Conservation (phyloP, 2,888 invertebrate genomes). For the Cheiracanthium punctorium region DNA sequence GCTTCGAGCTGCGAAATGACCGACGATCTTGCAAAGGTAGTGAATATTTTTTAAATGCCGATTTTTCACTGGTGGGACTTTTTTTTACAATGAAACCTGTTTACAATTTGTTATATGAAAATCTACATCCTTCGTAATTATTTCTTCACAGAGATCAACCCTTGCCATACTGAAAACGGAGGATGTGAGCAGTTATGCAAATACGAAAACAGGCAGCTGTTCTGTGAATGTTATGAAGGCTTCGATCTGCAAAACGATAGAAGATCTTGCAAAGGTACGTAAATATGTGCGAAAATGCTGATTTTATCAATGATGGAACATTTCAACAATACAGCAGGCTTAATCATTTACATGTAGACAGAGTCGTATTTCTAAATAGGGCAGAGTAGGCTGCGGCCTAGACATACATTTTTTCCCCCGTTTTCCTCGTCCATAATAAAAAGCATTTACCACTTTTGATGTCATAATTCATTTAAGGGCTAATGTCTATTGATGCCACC, state of each 20-base stretch:
- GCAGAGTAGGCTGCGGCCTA: too few relatives aligned
- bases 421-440: too few relatives aligned
- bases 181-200: conserved; percentile 27
- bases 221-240: not conserved
- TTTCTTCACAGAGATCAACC: conserved; percentile 22
- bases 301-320: too few relatives aligned
- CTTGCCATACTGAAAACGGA: not conserved
- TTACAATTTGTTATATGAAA: too few relatives aligned
- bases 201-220: not conserved
- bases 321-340: not conserved
- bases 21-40: not conserved
- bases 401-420: too few relatives aligned
- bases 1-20: not conserved
- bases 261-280: conserved; percentile 30
- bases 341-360: not conserved
- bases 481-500: too few relatives aligned
- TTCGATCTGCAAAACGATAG: conserved; percentile 11
- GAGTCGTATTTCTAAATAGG: not conserved
- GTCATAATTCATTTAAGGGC: too few relatives aligned
- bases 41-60: too few relatives aligned
- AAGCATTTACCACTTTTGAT: too few relatives aligned
- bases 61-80: too few relatives aligned
- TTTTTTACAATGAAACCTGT: too few relatives aligned
- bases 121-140: too few relatives aligned
- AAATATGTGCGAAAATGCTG: not conserved